Evolutionary conservation across 2,113 vertebrate genomes (phyloP).

Genomic region (Nansenia antarctica): DNA sequence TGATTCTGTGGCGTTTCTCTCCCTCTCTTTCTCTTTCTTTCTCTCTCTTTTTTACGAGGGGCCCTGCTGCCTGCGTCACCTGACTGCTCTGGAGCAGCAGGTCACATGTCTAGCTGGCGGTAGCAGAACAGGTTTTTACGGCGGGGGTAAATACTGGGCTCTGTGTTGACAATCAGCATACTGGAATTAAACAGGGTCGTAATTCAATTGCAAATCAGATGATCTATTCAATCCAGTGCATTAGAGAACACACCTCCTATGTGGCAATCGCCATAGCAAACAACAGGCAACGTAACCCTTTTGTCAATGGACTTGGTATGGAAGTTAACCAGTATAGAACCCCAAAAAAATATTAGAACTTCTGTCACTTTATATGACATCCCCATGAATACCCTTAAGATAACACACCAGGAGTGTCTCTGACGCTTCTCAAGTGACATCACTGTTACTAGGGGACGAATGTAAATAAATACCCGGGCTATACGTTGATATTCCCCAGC

Average conservation of each 20-base stretch:
- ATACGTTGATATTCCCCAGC: conserved; percentile 1
- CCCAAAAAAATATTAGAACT: too few relatives aligned
- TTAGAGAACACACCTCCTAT: not conserved
- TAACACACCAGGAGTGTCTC: not conserved
- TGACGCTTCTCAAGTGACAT: not conserved
- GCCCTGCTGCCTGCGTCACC: conserved; percentile 31
- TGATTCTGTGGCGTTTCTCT: conserved; percentile 22
- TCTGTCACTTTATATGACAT: conserved; percentile 37
- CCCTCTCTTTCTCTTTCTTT: conserved; percentile 13
- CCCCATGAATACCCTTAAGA: too few relatives aligned
- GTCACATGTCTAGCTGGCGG: conserved; percentile 47
- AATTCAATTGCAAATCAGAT: not conserved
- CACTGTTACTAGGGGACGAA: not conserved
- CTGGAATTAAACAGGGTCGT: conserved; percentile 45
- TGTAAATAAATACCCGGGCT: not conserved
- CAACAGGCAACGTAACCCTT: conserved; percentile 30
- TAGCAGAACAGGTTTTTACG: conserved; percentile 31
- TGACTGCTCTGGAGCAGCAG: conserved; percentile 27
- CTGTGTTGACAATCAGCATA: conserved; percentile 30
- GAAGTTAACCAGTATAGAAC: too few relatives aligned
- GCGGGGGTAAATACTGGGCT: conserved; percentile 27
- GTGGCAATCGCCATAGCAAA: conserved; percentile 22
- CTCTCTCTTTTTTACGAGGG: conserved; percentile 11
- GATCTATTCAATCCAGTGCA: not conserved
- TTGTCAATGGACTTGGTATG: too few relatives aligned